A percentile compares a stretch with the other conserved stretches of the same genome.
Evolutionary conservation across 2,797 vertebrate species (phyloP).

Genomic region (Rhadinocentrus ornatus): DNA sequence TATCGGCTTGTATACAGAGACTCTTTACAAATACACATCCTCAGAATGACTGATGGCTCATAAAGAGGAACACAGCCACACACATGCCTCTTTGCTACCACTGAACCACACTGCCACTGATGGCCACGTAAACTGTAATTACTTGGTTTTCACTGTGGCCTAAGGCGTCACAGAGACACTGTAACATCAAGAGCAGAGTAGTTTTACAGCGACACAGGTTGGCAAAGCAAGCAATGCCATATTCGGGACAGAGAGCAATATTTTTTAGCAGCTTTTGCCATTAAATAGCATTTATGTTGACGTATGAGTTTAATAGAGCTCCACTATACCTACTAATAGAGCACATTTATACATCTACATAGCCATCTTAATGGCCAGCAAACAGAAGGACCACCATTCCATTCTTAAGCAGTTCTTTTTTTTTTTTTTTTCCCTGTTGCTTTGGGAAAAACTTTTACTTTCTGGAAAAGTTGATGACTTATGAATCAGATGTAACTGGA

Average conservation of each 20-base stretch:
- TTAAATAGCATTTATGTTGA: background rate
- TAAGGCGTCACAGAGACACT: conserved; percentile 16
- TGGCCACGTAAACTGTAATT: conserved; percentile 46
- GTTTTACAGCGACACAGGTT: background rate
- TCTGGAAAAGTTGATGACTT: background rate
- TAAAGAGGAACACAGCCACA: conserved; percentile 43
- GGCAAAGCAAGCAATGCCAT: conserved; percentile 4
- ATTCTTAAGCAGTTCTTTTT: too few relatives aligned
- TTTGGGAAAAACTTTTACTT: too few relatives aligned
- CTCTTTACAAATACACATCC: conserved; percentile 12
- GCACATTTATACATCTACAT: background rate
- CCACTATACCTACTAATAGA: background rate
- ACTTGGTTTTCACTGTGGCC: conserved; percentile 35
- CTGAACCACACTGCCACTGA: conserved; percentile 38
- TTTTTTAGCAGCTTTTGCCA: background rate
- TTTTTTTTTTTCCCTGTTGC: too few relatives aligned
- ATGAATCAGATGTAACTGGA: background rate
- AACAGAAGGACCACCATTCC: background rate
- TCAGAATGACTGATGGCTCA: conserved; percentile 32
- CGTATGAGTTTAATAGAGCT: background rate
- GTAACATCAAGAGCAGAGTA: conserved; percentile 18
- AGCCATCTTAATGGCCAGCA: background rate
- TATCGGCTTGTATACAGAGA: background rate
- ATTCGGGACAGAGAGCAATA: background rate
- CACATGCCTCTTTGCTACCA: conserved; percentile 33